Evolutionary conservation across 2,113 vertebrate genomes (phyloP).

Genomic region (Herpailurus yagouaroundi): DNA sequence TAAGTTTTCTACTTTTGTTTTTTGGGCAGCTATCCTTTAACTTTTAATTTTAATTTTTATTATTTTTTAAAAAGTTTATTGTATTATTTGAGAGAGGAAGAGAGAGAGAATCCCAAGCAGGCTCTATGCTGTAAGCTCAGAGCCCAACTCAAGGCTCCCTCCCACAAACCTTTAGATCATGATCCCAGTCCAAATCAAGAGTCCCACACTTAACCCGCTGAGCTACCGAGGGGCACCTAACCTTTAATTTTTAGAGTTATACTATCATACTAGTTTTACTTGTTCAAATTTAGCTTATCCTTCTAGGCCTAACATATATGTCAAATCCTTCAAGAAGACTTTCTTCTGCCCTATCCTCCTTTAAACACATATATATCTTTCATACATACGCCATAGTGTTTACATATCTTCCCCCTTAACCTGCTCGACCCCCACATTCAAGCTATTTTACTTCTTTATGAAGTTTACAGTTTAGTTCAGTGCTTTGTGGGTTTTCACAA

Average conservation of each 20-base stretch:
- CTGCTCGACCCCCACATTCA: neutral
- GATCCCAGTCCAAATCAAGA: no score
- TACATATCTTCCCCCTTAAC: neutral
- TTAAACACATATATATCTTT: neutral
- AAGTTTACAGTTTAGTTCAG: neutral
- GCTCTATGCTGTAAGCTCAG: no score
- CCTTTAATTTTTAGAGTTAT: neutral
- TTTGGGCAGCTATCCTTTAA: neutral
- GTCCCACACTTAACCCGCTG: no score
- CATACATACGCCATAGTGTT: neutral
- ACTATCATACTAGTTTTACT: neutral
- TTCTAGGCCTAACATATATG: neutral
- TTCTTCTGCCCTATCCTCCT: neutral
- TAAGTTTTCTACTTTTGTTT: neutral
- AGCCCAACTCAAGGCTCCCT: no score
- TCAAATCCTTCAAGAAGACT: neutral
- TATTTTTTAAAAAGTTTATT: no score
- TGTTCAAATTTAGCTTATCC: neutral
- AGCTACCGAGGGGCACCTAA: no score
- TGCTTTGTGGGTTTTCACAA: neutral
- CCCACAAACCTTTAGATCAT: no score
- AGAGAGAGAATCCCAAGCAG: no score
- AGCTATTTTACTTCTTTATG: neutral
- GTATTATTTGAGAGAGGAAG: no score
- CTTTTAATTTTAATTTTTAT: neutral